phyloP scores from a whole-genome alignment of 2,888 invertebrate species.

The Spodoptera littoralis region DNA sequence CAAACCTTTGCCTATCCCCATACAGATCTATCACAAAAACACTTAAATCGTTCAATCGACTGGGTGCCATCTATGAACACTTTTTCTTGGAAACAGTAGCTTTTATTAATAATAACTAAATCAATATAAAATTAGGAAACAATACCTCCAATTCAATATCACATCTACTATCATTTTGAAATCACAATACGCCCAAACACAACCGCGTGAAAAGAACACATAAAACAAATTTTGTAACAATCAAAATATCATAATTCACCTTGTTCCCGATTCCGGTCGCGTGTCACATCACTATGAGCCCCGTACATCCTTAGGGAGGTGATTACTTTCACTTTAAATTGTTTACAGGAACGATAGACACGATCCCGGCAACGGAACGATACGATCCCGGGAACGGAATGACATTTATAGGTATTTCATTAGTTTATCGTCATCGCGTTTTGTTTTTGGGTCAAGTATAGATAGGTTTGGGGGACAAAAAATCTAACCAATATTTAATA shows the following conservation, averaged over 20 bases:
- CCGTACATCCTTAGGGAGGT: constrained; percentile 39
- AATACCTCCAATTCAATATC: too few species aligned
- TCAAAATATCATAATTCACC: constrained; percentile 4
- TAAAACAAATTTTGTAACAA: constrained; percentile 6
- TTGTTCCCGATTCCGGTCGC: constrained; percentile 9
- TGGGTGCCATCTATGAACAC: too few species aligned
- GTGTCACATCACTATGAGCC: constrained; percentile 28
- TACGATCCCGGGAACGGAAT: constrained; percentile 16
- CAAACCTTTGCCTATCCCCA: too few species aligned
- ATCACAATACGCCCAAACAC: too few species aligned
- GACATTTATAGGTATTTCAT: constrained; percentile 26
- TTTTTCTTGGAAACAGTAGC: too few species aligned
- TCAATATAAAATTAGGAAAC: too few species aligned
- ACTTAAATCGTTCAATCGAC: too few species aligned
- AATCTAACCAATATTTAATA: background rate
- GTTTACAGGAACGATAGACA: constrained; percentile 10
- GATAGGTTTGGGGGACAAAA: background rate
- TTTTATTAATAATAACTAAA: too few species aligned
- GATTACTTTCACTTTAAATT: constrained; percentile 45
- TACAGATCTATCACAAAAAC: too few species aligned
- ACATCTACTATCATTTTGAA: too few species aligned
- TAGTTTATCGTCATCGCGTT: constrained; percentile 28
- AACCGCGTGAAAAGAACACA: background rate
- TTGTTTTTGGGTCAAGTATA: constrained; percentile 19
- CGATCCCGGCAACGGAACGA: constrained; percentile 5